These are phyloP conservation scores for Calonectris borealis DNA, from an alignment of 2,113 vertebrate genomes.

Conservation along the genomic window DNA sequence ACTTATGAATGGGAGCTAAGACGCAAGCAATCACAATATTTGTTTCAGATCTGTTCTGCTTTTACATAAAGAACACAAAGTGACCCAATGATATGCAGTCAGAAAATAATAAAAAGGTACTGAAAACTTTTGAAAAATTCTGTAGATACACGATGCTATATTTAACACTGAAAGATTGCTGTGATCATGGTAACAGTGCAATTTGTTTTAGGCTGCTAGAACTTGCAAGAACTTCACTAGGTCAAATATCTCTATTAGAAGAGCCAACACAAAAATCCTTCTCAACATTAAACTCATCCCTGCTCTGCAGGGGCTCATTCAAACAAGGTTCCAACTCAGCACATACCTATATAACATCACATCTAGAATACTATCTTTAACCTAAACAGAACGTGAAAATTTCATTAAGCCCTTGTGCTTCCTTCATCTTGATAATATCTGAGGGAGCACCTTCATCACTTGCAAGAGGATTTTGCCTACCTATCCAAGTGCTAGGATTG, in stretches of 20 bases:
- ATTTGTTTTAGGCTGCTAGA: background rate
- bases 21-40: background rate
- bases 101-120: background rate
- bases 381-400: background rate
- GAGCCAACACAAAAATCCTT: background rate
- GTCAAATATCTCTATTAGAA: background rate
- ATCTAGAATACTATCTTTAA: background rate
- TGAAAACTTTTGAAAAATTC: background rate
- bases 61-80: background rate
- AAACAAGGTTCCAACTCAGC: background rate
- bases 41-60: background rate
- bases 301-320: background rate
- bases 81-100: background rate
- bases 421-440: background rate
- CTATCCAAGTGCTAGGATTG: background rate
- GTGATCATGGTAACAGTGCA: background rate
- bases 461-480: background rate
- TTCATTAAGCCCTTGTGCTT: background rate
- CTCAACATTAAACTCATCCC: background rate
- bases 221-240: background rate
- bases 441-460: background rate
- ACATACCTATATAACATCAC: background rate
- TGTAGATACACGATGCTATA: fast-evolving
- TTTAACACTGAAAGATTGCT: background rate
- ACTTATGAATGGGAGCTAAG: background rate